Conservation (phyloP, 2,888 invertebrate species). For the Lysandra bellargus region DNA sequence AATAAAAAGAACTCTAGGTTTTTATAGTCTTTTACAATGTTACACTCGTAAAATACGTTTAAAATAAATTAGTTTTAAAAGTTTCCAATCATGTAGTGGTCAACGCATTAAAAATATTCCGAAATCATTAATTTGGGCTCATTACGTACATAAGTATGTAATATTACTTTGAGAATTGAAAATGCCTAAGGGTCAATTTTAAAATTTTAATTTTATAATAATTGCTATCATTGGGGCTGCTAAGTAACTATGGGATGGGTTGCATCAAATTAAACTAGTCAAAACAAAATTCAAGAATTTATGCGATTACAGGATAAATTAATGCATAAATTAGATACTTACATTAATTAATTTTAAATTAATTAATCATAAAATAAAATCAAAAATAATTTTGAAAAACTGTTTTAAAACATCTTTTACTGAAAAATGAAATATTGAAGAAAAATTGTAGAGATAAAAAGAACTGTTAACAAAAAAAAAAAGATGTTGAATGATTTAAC, state of each 20-base stretch:
- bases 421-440: too few species aligned
- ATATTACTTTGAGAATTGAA: background rate
- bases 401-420: too few species aligned
- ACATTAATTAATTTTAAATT: too few species aligned
- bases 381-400: too few species aligned
- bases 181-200: background rate
- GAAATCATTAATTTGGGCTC: background rate
- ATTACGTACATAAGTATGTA: background rate
- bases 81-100: background rate
- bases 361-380: too few species aligned
- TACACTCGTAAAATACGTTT: background rate
- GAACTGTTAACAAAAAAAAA: too few species aligned
- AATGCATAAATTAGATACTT: too few species aligned
- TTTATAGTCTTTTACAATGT: slow-evolving; percentile 25
- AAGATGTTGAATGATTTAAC: too few species aligned
- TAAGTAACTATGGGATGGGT: background rate
- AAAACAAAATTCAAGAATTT: slow-evolving; percentile 5
- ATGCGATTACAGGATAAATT: background rate
- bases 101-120: background rate
- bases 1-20: slow-evolving; percentile 19
- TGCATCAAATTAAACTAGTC: background rate
- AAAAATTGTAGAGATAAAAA: too few species aligned
- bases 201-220: background rate
- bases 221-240: background rate
- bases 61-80: background rate